A percentile compares a stretch with the other conserved stretches of the same genome.
These are phyloP conservation scores for Acronicta alni DNA, from an alignment of 2,888 invertebrate genomes.

Conservation along the genomic window DNA sequence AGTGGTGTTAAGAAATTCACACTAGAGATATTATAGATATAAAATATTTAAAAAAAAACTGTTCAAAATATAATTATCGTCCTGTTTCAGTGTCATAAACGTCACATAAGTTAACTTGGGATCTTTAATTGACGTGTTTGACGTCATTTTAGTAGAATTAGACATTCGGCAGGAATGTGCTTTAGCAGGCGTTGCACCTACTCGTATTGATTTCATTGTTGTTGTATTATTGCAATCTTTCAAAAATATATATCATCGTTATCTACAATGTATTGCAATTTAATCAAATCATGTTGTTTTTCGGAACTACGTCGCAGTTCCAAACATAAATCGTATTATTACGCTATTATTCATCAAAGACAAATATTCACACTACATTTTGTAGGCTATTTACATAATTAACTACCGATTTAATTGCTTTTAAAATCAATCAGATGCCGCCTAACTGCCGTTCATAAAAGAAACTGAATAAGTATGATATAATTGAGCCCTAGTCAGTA, in stretches of 20 bases:
- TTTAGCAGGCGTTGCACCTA: too few species aligned
- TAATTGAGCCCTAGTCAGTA: not conserved
- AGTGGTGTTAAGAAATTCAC: too few species aligned
- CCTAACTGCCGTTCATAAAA: conserved; percentile 20
- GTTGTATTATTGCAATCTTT: too few species aligned
- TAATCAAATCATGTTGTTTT: conserved; percentile 23
- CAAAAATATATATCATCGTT: not conserved
- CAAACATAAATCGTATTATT: not conserved
- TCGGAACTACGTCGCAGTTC: conserved; percentile 12
- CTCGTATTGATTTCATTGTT: too few species aligned
- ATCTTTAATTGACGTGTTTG: too few species aligned
- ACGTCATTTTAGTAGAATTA: too few species aligned
- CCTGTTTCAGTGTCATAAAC: too few species aligned
- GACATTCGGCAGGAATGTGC: too few species aligned
- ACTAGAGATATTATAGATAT: too few species aligned
- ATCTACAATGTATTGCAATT: conserved; percentile 24
- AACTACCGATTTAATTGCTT: conserved; percentile 5
- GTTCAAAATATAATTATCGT: too few species aligned
- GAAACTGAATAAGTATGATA: conserved; percentile 4
- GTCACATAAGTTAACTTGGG: too few species aligned
- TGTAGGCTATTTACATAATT: conserved; percentile 15
- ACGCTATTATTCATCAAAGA: conserved; percentile 5
- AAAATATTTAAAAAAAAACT: too few species aligned
- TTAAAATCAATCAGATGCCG: conserved; percentile 18
- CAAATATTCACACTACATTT: conserved; percentile 3